These are phyloP conservation scores for Porites lobata DNA, from an alignment of 92 coral and sea anemone genomes.

Conservation along the genomic window DNA sequence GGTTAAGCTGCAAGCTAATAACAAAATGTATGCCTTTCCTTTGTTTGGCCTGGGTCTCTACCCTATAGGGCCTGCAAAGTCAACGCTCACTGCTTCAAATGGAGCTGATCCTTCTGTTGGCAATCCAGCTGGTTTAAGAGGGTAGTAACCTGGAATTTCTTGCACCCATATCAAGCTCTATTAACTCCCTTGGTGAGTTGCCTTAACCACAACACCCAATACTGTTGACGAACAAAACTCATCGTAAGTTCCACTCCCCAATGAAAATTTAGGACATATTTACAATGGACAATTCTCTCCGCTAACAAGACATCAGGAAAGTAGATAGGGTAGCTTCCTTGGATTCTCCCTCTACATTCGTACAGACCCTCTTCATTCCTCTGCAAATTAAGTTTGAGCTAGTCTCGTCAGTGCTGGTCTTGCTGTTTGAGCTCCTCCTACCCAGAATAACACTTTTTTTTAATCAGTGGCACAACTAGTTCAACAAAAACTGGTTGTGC, in stretches of 20 bases:
- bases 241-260: too few relatives aligned
- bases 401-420: too few relatives aligned
- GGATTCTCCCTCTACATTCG: not conserved
- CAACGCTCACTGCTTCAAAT: conserved; percentile 26
- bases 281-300: too few relatives aligned
- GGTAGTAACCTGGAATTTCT: too few relatives aligned
- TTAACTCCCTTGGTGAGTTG: conserved; percentile 23
- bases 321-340: conserved; percentile 27
- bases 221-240: too few relatives aligned
- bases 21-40: conserved; percentile 36
- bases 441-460: too few relatives aligned
- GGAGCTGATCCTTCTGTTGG: conserved; percentile 5
- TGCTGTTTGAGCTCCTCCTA: too few relatives aligned
- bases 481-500: not conserved
- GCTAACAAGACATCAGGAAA: not conserved
- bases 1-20: conserved; percentile 36
- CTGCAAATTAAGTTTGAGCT: too few relatives aligned
- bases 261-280: too few relatives aligned
- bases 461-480: too few relatives aligned
- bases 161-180: conserved; percentile 3
- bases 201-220: not conserved
- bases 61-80: not conserved
- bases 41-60: too few relatives aligned
- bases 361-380: too few relatives aligned
- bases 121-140: not conserved